phyloP scores from a whole-genome alignment of 2,888 invertebrate species.

The Dione juno region DNA sequence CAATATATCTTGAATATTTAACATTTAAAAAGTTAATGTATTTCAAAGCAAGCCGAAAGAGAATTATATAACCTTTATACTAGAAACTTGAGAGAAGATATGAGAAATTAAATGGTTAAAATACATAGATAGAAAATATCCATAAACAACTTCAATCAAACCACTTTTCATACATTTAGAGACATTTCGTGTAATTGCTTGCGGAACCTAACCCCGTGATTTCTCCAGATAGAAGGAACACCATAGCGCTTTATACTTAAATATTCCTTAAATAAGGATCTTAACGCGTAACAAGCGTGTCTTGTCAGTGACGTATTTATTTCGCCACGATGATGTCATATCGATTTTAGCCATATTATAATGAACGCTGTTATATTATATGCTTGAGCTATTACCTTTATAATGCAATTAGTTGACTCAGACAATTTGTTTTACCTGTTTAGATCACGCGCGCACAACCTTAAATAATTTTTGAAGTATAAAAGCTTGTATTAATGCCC shows the following conservation, averaged over 20 bases:
- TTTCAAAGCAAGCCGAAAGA: neutral
- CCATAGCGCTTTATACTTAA: neutral
- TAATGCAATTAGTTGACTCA: constrained; percentile 11
- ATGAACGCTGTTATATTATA: constrained; percentile 5
- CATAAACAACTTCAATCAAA: too few species aligned
- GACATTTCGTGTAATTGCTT: neutral
- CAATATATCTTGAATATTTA: too few species aligned
- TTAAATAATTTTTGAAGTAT: neutral
- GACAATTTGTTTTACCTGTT: constrained; percentile 15
- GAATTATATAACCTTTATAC: neutral
- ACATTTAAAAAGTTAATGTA: too few species aligned
- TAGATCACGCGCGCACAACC: constrained; percentile 14
- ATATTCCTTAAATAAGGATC: neutral
- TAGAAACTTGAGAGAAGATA: neutral
- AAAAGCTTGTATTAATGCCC: neutral
- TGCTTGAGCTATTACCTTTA: neutral
- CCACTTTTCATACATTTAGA: neutral
- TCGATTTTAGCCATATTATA: neutral
- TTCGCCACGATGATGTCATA: neutral
- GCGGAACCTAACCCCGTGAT: neutral
- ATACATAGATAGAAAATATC: too few species aligned
- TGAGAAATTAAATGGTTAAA: too few species aligned
- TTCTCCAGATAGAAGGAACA: neutral
- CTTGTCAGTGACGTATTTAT: neutral
- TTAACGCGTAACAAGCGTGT: neutral